Conservation (phyloP, 2,797 vertebrate species). For the Trematomus bernacchii region DNA sequence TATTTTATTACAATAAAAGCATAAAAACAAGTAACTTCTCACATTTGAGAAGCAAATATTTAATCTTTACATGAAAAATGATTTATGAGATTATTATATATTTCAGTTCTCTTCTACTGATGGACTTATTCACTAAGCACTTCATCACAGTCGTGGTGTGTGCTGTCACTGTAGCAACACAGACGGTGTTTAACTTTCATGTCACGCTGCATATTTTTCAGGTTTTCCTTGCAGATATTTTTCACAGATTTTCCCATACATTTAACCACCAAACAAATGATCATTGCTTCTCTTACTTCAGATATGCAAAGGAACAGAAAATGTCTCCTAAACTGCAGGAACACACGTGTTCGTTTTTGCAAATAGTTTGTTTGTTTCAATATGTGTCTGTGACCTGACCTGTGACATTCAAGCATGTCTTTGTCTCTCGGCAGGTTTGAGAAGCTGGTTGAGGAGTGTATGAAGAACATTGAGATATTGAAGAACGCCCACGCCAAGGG, state of each 20-base stretch:
- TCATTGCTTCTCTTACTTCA: background rate
- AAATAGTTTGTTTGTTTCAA: background rate
- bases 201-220: constrained; percentile 26
- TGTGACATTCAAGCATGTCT: background rate
- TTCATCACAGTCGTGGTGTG: background rate
- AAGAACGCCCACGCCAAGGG: constrained; percentile 89
- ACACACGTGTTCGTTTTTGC: background rate
- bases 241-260: constrained; percentile 2
- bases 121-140: background rate
- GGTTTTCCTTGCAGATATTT: constrained; percentile 1
- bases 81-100: background rate
- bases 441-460: constrained; percentile 89
- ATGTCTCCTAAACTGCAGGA: background rate
- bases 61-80: background rate
- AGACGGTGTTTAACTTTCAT: constrained; percentile 5
- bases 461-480: constrained; percentile 88
- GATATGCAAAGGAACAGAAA: background rate
- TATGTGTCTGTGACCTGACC: background rate
- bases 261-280: background rate
- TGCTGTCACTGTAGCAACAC: background rate
- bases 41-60: background rate
- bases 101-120: background rate
- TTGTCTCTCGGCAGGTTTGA: constrained; percentile 84
- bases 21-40: background rate
- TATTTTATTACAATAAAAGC: background rate